Evolutionary conservation across 2,113 vertebrate species (phyloP), one percentile per base, ranked within the genome.

Genomic region (Trichomycterus rosablanca): DNA sequence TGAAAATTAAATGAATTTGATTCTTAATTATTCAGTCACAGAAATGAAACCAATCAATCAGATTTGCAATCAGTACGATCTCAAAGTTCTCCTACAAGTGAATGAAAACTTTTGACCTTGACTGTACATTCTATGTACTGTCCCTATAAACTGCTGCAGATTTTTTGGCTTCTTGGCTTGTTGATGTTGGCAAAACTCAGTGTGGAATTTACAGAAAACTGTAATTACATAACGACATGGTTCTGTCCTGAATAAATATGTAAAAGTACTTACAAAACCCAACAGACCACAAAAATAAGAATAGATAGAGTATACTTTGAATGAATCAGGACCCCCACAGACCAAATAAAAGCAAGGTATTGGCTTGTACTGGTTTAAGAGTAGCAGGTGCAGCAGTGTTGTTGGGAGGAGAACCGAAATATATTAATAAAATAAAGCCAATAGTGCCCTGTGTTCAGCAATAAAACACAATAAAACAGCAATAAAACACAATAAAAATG

Each of bases 161-260:
- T 16, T 5, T 4, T 24, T 22, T 30, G 9, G 3, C 5, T 18
- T n/a, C 14, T 64, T 8, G 44, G 61, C 70, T 53, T 78, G 75
- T 82, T 82, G 82, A 76, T 73, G 71, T 80, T 81, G 59, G 39
- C 75, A 76, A 30, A 75, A 71, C 68, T 80, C 81, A 79, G 71
- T 68, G 64, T 80, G 73, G 75, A 82, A 81, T 82, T 74, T 74
- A 66, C 71, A 76, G 80, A 83, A 86, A 55, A 81, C 66, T 76
- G 51, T 61, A 74, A 82, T 61, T 49, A 39, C 52, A 70, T 80
- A 82, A 84, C 80, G 78, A 67, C 59, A 75, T 19, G 50, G 34
- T 60, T 77, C 43, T 43, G 66, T 46, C 61, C 72, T 48, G 50
- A 72, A 70, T 70, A 70, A 56, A 76, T 68, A 70, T 45, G 73